Percentiles rank a stretch among this genome's conserved stretches.
Evolutionary conservation across 2,797 vertebrate genomes (phyloP).

Genomic region (Bradypus variegatus): DNA sequence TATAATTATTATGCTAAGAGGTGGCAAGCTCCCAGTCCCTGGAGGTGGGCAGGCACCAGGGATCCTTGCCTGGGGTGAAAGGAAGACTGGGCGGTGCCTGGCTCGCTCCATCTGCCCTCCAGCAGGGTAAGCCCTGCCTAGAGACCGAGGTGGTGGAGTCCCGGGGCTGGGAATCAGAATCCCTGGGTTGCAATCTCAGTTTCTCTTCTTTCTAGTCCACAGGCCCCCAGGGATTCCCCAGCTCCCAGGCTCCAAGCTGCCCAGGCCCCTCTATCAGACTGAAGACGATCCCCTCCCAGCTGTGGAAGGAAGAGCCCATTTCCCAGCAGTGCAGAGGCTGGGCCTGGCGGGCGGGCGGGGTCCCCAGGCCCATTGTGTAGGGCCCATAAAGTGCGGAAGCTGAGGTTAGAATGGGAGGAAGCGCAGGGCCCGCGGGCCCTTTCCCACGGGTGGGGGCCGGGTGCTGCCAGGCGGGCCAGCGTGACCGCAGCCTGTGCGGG

Average conservation of each 20-base stretch:
- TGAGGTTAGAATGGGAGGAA: slow-evolving; percentile 75
- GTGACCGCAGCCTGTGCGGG: background rate
- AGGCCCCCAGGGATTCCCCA: no score
- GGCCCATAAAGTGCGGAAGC: slow-evolving; percentile 75
- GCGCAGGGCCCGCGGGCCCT: slow-evolving; percentile 24
- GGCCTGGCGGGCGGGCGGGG: slow-evolving; percentile 59
- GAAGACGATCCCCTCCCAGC: slow-evolving; percentile 50
- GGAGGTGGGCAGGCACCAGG: background rate
- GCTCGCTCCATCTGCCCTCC: background rate
- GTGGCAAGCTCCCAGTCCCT: background rate
- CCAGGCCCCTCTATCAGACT: background rate
- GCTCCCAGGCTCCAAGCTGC: background rate
- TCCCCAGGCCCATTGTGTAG: slow-evolving; percentile 71
- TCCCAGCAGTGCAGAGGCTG: slow-evolving; percentile 53
- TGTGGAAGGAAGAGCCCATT: slow-evolving; percentile 72
- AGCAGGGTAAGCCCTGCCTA: no score
- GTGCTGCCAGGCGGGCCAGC: slow-evolving; percentile 9
- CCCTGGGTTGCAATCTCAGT: background rate
- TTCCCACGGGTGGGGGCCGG: slow-evolving; percentile 71
- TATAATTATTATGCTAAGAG: slow-evolving; percentile 30
- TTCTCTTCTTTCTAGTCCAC: no score
- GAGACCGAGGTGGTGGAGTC: background rate
- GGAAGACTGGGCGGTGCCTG: background rate
- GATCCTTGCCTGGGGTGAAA: background rate
- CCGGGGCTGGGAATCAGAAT: background rate